Base-by-base conservation (phyloP, 2,113 vertebrate species). In the Rhinoptilus africanus region DNA sequence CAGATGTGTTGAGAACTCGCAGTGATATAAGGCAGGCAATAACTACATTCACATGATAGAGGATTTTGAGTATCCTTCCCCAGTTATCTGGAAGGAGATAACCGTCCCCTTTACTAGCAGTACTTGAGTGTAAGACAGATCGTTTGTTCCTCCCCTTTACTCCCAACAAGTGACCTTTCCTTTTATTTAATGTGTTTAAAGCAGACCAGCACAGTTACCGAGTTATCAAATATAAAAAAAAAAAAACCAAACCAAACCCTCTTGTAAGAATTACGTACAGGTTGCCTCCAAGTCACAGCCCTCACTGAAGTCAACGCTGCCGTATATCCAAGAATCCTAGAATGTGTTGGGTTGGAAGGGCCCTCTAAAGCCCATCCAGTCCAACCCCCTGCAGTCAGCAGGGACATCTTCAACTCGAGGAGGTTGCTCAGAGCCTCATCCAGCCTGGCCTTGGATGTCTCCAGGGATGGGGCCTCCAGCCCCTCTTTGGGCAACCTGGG, bases 11-110 rank as follows among this genome's bases (percentile, higher is more conserved):
- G 97, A 97, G 97, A 98, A 98, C 96, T 97, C 88, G 21, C 96
- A 91, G 98, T 98, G 98, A 98, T 97, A 98, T 92, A 98, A 98
- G 95, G 98, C 98, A 98, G 97, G 98, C 98, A 98, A 98, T 97
- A 98, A 96, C 97, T 73, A 86, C 97, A 98, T 98, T 98, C 98
- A 98, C 95, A 98, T 85, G 97, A 98, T 96, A 97, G 3, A 72
- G 79, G 96, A 95, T 94, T 96, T 81, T 39, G 93, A 97, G 95
- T 88, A 96, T 94, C 97, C 96, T 97, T 96, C 93, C 91, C 92
- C 93, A 89, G 89, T 83, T 97, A 98, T 97, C 96, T 96, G 92
- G 47, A 54, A 94, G 96, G 68, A 98, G 97, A 98, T 98, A 97
- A 93, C 24, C 96, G 95, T 45, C 78, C 86, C 94, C 96, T 86